These are phyloP conservation scores for Ylistrum balloti DNA, from an alignment of 1,140 invertebrate species.

Conservation along the genomic window DNA sequence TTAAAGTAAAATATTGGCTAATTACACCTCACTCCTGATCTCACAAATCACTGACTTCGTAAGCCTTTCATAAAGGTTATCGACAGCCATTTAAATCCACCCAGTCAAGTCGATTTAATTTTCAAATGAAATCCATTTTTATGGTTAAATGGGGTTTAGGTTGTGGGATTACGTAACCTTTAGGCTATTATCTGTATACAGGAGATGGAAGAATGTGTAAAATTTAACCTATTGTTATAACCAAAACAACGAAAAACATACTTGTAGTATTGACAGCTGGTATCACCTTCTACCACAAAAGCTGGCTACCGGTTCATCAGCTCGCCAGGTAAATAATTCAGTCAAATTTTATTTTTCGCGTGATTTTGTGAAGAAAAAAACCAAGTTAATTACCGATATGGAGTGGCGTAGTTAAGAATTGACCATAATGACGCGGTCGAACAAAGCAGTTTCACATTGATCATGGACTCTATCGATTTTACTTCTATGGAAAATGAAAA, in stretches of 20 bases:
- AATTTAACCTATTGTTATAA: neutral
- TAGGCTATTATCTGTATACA: neutral
- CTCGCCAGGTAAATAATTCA: slow-evolving; percentile 2
- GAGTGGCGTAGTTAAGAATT: neutral
- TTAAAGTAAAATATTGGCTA: slow-evolving; percentile 36
- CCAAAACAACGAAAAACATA: neutral
- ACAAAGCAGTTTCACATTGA: neutral
- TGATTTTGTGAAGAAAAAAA: slow-evolving; percentile 36
- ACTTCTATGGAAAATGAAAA: neutral
- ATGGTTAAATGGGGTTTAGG: slow-evolving; percentile 22
- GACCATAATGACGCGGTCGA: neutral
- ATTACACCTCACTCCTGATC: slow-evolving; percentile 1
- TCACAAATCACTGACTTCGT: slow-evolving; percentile 5
- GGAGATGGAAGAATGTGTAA: neutral
- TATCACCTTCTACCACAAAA: neutral
- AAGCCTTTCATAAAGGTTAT: slow-evolving; percentile 7
- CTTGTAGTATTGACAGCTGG: neutral
- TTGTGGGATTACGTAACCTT: slow-evolving; percentile 1
- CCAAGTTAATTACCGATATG: neutral
- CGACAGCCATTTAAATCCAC: neutral
- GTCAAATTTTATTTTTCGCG: slow-evolving; percentile 12
- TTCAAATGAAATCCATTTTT: slow-evolving; percentile 17
- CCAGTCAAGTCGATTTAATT: slow-evolving; percentile 18
- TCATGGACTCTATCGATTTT: neutral
- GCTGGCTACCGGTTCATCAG: neutral